Evolutionary conservation across 53 echinoderm and acorn worm species (phyloP).

Genomic region (Henricia sp.): DNA sequence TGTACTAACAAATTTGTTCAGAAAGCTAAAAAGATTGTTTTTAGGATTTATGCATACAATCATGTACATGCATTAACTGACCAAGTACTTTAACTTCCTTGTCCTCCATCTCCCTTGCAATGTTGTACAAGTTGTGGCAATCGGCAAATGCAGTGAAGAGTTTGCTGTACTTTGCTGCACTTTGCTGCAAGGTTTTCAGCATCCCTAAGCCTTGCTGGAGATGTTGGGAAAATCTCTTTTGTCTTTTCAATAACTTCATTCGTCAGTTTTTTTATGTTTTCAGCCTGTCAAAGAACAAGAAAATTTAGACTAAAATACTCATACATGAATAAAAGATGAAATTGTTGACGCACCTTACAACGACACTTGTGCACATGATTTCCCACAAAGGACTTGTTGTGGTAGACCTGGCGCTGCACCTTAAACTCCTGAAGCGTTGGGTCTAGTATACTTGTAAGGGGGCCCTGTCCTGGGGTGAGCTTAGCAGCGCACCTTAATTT

Average conservation of each 20-base stretch:
- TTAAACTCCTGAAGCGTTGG: constrained; percentile 18
- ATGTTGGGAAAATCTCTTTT: constrained; percentile 22
- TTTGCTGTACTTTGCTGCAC: constrained; percentile 26
- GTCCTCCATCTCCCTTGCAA: constrained; percentile 12
- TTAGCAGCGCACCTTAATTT: not conserved
- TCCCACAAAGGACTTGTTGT: constrained; percentile 47
- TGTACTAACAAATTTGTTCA: too few species aligned
- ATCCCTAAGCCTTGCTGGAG: not conserved
- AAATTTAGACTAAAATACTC: not conserved
- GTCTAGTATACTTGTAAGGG: constrained; percentile 29
- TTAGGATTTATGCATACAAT: too few species aligned
- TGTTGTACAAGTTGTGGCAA: constrained; percentile 35
- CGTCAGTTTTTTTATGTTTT: constrained; percentile 26
- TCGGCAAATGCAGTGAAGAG: constrained; percentile 17
- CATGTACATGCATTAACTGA: not conserved
- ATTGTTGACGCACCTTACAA: constrained; percentile 32
- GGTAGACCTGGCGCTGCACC: constrained; percentile 47
- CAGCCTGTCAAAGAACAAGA: not conserved
- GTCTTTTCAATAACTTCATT: constrained; percentile 10
- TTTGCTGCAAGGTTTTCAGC: not conserved
- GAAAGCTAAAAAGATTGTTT: too few species aligned
- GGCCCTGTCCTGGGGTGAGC: constrained; percentile 37
- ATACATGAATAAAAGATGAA: not conserved
- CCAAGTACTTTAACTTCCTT: constrained; percentile 20
- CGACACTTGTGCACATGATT: constrained; percentile 56